phyloP scores from a whole-genome alignment of 2,113 vertebrate species.

The Istiophorus platypterus region DNA sequence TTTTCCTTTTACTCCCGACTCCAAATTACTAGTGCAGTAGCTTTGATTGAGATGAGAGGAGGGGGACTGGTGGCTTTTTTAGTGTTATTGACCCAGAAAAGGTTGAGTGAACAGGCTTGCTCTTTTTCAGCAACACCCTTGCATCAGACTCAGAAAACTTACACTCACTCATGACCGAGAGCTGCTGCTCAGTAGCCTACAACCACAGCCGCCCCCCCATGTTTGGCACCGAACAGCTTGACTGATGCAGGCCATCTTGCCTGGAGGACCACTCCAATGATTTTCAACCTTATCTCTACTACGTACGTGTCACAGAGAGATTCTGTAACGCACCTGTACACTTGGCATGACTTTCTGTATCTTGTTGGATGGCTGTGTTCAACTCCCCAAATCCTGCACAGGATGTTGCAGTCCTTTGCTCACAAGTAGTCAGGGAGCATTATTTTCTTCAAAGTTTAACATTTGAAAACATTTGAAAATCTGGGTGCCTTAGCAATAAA shows the following conservation, averaged over 20 bases:
- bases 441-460: conserved; percentile 4
- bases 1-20: conserved; percentile 70
- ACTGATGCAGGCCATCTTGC: conserved; percentile 63
- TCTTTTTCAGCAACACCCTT: conserved; percentile 46
- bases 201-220: conserved; percentile 36
- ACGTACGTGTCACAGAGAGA: conserved; percentile 54
- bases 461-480: conserved; percentile 7
- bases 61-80: conserved; percentile 65
- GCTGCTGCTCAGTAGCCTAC: conserved; percentile 50
- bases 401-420: conserved; percentile 30
- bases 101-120: conserved; percentile 58
- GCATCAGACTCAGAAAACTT: conserved; percentile 46
- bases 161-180: conserved; percentile 35
- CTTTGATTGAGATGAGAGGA: conserved; percentile 69
- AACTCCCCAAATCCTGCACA: conserved; percentile 21
- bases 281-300: conserved; percentile 67
- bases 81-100: conserved; percentile 76
- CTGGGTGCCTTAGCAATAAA: neutral
- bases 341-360: conserved; percentile 49
- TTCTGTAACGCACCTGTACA: conserved; percentile 57
- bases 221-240: conserved; percentile 46
- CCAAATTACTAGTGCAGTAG: conserved; percentile 67
- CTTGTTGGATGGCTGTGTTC: conserved; percentile 38
- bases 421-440: conserved; percentile 20
- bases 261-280: conserved; percentile 61